Evolutionary conservation across 1,140 invertebrate species (phyloP), one percentile per base, ranked within the genome.

Genomic region (Neodiprion lecontei): DNA sequence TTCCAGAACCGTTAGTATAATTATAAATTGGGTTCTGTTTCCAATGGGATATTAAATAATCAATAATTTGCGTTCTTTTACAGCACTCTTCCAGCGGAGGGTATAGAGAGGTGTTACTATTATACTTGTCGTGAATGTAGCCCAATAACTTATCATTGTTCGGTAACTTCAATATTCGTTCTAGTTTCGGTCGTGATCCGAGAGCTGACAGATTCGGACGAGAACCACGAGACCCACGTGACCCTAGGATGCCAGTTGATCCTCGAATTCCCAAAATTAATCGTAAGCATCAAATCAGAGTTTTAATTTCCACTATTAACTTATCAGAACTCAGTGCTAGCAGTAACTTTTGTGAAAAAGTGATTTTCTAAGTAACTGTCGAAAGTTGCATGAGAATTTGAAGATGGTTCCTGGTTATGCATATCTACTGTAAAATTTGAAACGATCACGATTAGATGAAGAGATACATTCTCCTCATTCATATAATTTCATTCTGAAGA

Each of bases 211-310:
- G 87, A 83, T 88, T 89, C 83, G 86, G 88, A 65, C 87, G 91
- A 76, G 92, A 94, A 87, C 90, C 91, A 1, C 89, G 91, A 14
- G 93, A 94, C 87, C 92, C 93, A 3, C 88, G 93, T 71, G 91
- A 94, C 81, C 89, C 91, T 14, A 83, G 87, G 65, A 87, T 85
- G 79, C 86, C 91, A 48, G 89, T 90, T 76, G 93, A 94, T 88
- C 93, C 93, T 4, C 90, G 93, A 75, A 92, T 90, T 21, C 88
- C 88, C 73, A 91, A 91, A 86, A 61, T 81, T 48, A 85, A 80
- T 78, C 79, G 89, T 90, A 86, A 79, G 84, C 84, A 75, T 66
- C 49, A 65, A 61, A 72, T 73, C 50, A 14, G n/a, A 61, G 53
- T 61, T 17, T 12, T 9, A 40, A 40, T 5, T 40, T 40, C 28